Base-by-base conservation (phyloP, 1,140 invertebrate species). In the Drosophila kurseongensis region DNA sequence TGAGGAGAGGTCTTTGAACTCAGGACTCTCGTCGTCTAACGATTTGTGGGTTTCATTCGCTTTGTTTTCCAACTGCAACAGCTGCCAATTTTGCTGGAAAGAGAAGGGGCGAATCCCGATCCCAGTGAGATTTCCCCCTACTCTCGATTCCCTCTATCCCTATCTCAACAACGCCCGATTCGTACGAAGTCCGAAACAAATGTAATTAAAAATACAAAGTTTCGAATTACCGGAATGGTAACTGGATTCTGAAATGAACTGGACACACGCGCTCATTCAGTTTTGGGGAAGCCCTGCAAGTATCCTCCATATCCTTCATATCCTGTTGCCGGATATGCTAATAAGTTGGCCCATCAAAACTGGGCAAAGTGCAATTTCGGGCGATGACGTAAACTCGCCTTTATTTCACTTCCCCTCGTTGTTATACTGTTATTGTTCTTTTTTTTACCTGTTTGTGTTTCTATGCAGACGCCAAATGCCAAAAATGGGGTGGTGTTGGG, bases 281-380 rank as follows among this genome's bases (percentile, higher is more conserved):
- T 67, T 65, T 67, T 50, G 48, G 59, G 59, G 83, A 88, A 88
- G 81, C 83, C 83, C 47, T 56, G 86, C 84, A 88, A 88, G 82
- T 86, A 36, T 52, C 14, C 54, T 9, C 45, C 63, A 67, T 57
- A 44, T 42, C 60, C 78, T 86, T 65, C 78, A 78, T 89, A 89
- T 88, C 84, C 83, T 80, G 83, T 88, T 83, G 83, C 84, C 81
- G 83, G 84, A 89, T 82, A 89, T 89, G 84, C 84, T 89, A 89
- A 89, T 84, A 88, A 89, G 84, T 88, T 82, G 69, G 77, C 56
- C 63, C 67, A 74, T 62, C 68, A 72, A 80, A 85, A 84, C 63
- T 71, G 75, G 78, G 71, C 78, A 69, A 72, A 88, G 75, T 75
- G 71, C 84, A 88, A 88, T 88, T 86, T 88, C 66, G 63, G 84